phyloP scores from a whole-genome alignment of 2,113 vertebrate species.

The Atrichornis clamosus region DNA sequence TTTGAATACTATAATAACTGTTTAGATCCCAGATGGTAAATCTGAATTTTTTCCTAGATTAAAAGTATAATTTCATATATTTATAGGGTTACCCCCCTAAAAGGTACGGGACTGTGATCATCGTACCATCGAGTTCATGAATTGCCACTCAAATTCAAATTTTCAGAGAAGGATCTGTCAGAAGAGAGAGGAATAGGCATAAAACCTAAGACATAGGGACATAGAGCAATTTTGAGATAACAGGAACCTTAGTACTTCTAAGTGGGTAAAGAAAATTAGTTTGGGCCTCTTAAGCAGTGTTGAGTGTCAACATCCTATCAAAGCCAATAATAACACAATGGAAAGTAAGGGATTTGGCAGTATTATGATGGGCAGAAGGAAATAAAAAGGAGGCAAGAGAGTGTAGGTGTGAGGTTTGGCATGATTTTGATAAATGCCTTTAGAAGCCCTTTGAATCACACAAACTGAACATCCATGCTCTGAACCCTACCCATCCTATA shows the following conservation, averaged over 20 bases:
- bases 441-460: not conserved
- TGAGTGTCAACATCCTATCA: not conserved
- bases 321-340: not conserved
- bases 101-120: not conserved
- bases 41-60: not conserved
- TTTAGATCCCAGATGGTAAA: not conserved
- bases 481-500: not conserved
- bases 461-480: not conserved
- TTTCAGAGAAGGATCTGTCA: not conserved
- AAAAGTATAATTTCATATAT: not conserved
- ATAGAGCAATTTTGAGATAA: not conserved
- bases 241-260: not conserved
- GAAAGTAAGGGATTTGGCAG: not conserved
- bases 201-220: not conserved
- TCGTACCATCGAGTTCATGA: not conserved
- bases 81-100: not conserved
- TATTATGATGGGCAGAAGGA: not conserved
- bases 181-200: accelerated
- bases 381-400: not conserved
- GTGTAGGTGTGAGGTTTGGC: not conserved
- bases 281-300: not conserved
- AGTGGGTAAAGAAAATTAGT: not conserved
- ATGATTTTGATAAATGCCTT: not conserved
- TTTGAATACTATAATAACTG: not conserved
- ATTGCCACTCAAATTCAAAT: not conserved